Evolutionary conservation across 2,797 vertebrate genomes (phyloP).

Genomic region (Menidia menidia): DNA sequence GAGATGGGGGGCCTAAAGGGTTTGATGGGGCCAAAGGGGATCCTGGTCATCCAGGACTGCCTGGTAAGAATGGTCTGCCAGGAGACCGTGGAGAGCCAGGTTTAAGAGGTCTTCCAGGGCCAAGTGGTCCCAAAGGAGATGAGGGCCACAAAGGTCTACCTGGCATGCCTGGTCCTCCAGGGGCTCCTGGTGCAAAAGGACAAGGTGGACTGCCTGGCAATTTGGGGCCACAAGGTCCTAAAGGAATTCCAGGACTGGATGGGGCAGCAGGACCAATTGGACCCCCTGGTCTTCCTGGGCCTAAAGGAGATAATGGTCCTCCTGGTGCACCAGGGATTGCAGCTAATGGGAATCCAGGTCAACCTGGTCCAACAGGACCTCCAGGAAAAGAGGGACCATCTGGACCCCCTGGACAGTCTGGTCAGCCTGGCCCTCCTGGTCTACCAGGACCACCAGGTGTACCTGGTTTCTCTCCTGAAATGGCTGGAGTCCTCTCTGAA

Average conservation of each 20-base stretch:
- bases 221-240: conserved; percentile 90
- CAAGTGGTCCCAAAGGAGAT: conserved; percentile 90
- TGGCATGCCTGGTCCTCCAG: conserved; percentile 86
- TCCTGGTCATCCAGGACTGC: conserved; percentile 87
- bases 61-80: conserved; percentile 91
- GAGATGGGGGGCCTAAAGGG: conserved; percentile 88
- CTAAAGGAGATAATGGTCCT: conserved; percentile 89
- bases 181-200: conserved; percentile 90
- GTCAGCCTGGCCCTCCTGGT: conserved; percentile 90
- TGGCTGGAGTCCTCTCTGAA: conserved; percentile 91
- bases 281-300: conserved; percentile 87
- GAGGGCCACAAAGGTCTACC: conserved; percentile 90
- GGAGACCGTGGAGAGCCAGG: conserved; percentile 92
- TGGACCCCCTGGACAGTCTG: conserved; percentile 88
- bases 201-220: conserved; percentile 88
- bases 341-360: conserved; percentile 87
- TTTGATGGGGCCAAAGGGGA: conserved; percentile 89
- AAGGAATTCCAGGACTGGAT: conserved; percentile 92
- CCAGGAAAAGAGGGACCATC: conserved; percentile 88
- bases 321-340: conserved; percentile 88
- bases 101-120: conserved; percentile 88
- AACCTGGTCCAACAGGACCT: conserved; percentile 87
- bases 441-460: conserved; percentile 90
- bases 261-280: conserved; percentile 92
- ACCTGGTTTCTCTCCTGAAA: conserved; percentile 83